phyloP scores from a whole-genome alignment of 2,888 invertebrate species.

The Xylota sylvarum region DNA sequence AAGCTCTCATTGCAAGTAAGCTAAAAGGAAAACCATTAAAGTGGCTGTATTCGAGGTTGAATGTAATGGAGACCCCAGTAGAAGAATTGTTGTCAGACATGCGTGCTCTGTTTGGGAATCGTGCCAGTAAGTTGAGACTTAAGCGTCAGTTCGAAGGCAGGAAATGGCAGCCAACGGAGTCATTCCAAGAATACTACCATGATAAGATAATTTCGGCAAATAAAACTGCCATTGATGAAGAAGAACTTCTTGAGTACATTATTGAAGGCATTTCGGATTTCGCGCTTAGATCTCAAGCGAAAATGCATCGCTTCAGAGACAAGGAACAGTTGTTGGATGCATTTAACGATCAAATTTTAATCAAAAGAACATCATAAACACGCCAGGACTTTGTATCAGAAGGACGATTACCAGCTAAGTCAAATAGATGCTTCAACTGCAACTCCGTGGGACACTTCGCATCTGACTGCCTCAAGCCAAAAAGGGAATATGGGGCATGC shows the following conservation, averaged over 20 bases:
- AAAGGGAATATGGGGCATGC: conserved; percentile 8
- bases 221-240: conserved; percentile 74
- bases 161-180: no score
- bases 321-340: conserved; percentile 4
- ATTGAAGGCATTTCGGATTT: conserved; percentile 70
- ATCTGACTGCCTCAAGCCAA: conserved; percentile 2
- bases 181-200: conserved; percentile 72
- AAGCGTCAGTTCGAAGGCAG: no score
- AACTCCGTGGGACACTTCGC: conserved; percentile 32
- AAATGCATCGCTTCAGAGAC: conserved; percentile 48
- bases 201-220: conserved; percentile 72
- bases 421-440: conserved; percentile 30
- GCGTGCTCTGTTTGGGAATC: no score
- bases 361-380: not conserved
- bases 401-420: not conserved
- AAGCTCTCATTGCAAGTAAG: no score
- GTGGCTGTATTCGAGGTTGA: no score
- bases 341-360: not conserved
- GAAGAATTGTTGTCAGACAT: no score
- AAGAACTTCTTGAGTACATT: conserved; percentile 74
- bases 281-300: conserved; percentile 26
- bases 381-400: not conserved
- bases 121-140: no score
- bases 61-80: no score
- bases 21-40: no score